A percentile compares a stretch with the other conserved stretches of the same genome.
phyloP scores from a whole-genome alignment of 2,113 vertebrate species.

The Eulemur macaco region DNA sequence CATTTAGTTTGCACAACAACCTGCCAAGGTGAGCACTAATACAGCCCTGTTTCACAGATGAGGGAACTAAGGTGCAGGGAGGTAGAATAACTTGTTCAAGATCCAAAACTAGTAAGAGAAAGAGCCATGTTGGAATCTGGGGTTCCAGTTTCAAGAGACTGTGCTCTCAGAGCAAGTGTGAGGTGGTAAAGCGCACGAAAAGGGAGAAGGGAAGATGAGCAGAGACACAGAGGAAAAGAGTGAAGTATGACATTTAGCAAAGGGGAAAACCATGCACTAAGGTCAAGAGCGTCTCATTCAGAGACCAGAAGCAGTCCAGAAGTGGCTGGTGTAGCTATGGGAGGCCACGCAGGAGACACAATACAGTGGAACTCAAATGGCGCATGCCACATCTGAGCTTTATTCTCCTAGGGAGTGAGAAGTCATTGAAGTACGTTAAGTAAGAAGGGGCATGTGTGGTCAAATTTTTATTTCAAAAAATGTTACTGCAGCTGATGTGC shows the following conservation, averaged over 20 bases:
- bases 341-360: not conserved
- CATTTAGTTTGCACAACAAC: not conserved
- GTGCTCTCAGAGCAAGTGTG: not conserved
- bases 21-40: not conserved
- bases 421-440: not conserved
- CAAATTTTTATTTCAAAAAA: not conserved
- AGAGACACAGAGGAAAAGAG: too few relatives aligned
- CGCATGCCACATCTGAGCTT: not conserved
- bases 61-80: not conserved
- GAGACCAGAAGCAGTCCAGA: not conserved
- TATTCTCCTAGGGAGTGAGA: not conserved
- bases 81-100: not conserved
- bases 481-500: not conserved
- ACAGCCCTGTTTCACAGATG: not conserved
- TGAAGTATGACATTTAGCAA: not conserved
- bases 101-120: not conserved
- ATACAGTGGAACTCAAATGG: not conserved
- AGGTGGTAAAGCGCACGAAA: fast-evolving
- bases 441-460: not conserved
- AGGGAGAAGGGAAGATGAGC: fast-evolving
- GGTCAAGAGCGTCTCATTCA: not conserved
- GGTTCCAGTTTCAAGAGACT: not conserved
- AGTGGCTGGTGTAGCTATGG: not conserved
- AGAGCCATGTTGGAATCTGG: not conserved
- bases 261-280: not conserved